Conservation (phyloP, 2,888 invertebrate genomes). For the Trichogramma evanescens region DNA sequence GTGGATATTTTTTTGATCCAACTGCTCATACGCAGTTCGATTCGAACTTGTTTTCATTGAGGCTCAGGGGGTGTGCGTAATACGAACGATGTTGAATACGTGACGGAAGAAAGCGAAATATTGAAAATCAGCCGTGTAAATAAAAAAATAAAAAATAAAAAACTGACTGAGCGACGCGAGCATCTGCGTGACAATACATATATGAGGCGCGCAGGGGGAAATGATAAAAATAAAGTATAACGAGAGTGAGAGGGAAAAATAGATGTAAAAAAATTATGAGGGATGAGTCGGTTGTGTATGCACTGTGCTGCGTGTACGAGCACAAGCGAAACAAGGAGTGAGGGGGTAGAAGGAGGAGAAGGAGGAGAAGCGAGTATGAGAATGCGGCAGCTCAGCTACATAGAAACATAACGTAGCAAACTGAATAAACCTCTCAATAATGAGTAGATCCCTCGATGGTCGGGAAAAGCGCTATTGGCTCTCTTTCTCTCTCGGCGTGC, state of each 20-base stretch:
- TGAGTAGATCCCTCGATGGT: constrained; percentile 33
- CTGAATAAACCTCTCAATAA: constrained; percentile 47
- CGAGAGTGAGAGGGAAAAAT: neutral
- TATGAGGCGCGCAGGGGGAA: neutral
- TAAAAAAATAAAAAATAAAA: constrained; percentile 14
- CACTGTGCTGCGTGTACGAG: neutral
- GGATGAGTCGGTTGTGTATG: neutral
- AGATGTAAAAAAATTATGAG: neutral
- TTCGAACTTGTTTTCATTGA: constrained; percentile 20
- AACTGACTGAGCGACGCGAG: neutral
- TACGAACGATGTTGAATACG: neutral
- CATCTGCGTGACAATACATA: neutral
- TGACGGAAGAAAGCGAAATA: constrained; percentile 14
- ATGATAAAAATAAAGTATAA: neutral
- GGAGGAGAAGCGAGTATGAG: constrained; percentile 19
- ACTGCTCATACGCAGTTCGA: neutral
- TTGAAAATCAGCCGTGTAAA: constrained; percentile 20
- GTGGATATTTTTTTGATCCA: neutral
- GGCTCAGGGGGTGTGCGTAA: neutral
- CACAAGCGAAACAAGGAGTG: neutral
- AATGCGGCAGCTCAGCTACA: constrained; percentile 20
- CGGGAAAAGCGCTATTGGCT: constrained; percentile 32
- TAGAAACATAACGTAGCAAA: constrained; percentile 25
- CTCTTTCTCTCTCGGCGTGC: constrained; percentile 31
- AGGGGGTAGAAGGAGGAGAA: neutral